Evolutionary conservation across 2,888 invertebrate genomes (phyloP).

Genomic region (Abscondita cerata): DNA sequence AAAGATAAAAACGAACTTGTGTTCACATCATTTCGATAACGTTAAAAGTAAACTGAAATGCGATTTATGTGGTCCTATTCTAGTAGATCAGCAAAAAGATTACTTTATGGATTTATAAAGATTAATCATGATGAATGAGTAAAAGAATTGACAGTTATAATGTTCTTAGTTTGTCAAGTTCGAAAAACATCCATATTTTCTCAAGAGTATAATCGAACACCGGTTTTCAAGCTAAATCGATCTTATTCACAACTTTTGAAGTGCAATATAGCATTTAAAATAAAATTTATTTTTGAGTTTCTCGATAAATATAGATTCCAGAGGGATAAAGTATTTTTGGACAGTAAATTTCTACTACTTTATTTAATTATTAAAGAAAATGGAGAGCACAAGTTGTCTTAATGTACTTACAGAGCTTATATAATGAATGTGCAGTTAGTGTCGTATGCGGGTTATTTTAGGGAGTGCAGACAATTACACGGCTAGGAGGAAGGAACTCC

Average conservation of each 20-base stretch:
- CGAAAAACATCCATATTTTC: slow-evolving; percentile 10
- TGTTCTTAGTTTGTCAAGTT: slow-evolving; percentile 18
- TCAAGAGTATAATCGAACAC: not conserved
- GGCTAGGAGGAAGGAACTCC: slow-evolving; percentile 57
- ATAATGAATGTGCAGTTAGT: slow-evolving; percentile 56
- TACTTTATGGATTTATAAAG: slow-evolving; percentile 6
- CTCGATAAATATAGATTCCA: slow-evolving; percentile 7
- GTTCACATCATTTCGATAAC: slow-evolving; percentile 1
- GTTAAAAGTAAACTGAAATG: not conserved
- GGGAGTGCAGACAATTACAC: slow-evolving; percentile 57
- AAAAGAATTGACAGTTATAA: slow-evolving; percentile 12
- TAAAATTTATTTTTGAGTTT: not conserved
- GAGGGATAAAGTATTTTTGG: slow-evolving; percentile 9
- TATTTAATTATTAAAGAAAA: slow-evolving; percentile 21
- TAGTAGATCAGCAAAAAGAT: not conserved
- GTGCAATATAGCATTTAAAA: not conserved
- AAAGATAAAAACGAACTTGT: not conserved
- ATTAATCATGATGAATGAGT: slow-evolving; percentile 15
- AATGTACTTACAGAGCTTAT: slow-evolving; percentile 51
- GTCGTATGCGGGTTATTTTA: slow-evolving; percentile 52
- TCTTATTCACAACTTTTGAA: slow-evolving; percentile 9
- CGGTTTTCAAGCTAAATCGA: slow-evolving; percentile 5
- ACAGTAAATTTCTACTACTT: slow-evolving; percentile 7
- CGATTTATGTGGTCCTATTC: not conserved
- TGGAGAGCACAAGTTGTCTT: slow-evolving; percentile 23